Evolutionary conservation across 2,797 vertebrate genomes (phyloP).

Genomic region (Cuniculus paca): DNA sequence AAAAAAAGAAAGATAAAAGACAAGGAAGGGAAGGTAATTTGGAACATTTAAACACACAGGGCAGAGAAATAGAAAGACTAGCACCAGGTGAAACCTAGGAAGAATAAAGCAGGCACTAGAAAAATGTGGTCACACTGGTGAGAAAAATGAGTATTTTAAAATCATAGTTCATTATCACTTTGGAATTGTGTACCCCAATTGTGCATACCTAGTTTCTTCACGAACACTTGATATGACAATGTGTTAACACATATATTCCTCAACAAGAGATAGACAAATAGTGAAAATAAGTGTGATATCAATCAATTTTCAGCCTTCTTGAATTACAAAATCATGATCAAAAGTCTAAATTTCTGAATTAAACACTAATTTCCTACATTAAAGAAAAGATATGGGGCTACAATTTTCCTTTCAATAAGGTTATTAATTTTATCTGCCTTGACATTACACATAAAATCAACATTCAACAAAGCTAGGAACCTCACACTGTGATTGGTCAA

Average conservation of each 20-base stretch:
- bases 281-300: not conserved
- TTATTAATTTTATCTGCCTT: not conserved
- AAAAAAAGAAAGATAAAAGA: not conserved
- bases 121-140: not conserved
- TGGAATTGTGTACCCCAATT: not conserved
- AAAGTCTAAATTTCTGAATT: conserved; percentile 10
- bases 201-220: not conserved
- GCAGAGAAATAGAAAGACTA: not conserved
- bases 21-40: not conserved
- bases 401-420: not conserved
- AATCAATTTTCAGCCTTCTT: not conserved
- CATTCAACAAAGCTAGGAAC: not conserved
- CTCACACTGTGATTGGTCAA: fast-evolving
- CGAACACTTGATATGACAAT: not conserved
- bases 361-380: not conserved
- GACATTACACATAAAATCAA: not conserved
- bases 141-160: not conserved
- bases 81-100: not conserved
- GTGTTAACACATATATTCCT: not conserved
- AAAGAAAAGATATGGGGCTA: not conserved
- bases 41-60: not conserved
- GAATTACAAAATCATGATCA: not conserved
- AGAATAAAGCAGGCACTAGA: not conserved
- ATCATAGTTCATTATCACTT: not conserved
- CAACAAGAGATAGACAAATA: not conserved